Evolutionary conservation across 2,797 vertebrate genomes (phyloP).

Genomic region (Mico argentatus): DNA sequence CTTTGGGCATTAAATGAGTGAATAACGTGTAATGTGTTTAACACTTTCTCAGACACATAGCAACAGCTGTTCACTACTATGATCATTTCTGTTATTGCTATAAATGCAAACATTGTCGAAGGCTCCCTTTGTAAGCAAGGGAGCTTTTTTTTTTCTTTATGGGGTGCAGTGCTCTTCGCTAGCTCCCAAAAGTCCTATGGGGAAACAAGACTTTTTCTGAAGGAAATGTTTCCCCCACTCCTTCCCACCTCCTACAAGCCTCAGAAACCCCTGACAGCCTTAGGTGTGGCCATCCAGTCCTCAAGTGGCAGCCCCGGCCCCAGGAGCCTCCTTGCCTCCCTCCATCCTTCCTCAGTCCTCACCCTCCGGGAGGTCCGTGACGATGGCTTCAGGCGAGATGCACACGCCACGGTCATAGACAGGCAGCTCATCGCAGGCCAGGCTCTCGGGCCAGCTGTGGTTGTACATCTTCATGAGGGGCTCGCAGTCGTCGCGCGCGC

Average conservation of each 20-base stretch:
- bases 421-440: slow-evolving; percentile 89
- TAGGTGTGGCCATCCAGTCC: background rate
- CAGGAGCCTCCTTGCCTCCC: background rate
- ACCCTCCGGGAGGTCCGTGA: slow-evolving; percentile 84
- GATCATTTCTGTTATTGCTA: background rate
- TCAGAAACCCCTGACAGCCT: background rate
- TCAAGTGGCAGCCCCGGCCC: rapidly evolving
- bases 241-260: background rate
- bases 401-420: slow-evolving; percentile 90
- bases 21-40: background rate
- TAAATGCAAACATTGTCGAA: background rate
- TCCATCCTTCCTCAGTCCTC: background rate
- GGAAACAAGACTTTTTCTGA: background rate
- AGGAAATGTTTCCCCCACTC: background rate
- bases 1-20: background rate
- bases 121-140: background rate
- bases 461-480: slow-evolving; percentile 89
- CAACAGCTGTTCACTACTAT: background rate
- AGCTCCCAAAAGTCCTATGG: background rate
- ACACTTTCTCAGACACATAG: background rate
- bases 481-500: slow-evolving; percentile 88
- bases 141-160: too few species aligned
- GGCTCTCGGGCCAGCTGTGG: slow-evolving; percentile 89
- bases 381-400: slow-evolving; percentile 90
- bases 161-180: background rate